Base-by-base conservation (phyloP, 2,797 vertebrate genomes). In the Microchirus variegatus region DNA sequence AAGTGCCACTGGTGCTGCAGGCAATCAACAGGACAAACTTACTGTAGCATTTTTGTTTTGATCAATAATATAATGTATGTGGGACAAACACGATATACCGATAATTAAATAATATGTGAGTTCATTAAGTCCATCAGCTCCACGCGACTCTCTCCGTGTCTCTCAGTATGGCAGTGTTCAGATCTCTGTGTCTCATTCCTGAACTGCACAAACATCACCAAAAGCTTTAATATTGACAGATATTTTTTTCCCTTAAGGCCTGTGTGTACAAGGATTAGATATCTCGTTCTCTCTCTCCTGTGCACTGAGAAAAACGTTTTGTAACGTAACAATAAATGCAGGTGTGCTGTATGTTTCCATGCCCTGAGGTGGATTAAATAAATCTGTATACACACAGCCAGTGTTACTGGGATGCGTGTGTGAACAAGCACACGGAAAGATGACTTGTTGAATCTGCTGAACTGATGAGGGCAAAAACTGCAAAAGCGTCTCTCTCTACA, bases 181-280 rank as follows among this genome's bases (percentile, higher is more conserved):
- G 31, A 3, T 31, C 31, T 31, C 7, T n/a, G 31, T 31, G 3
- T 31, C 31, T 8, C 13, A 15, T 15, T 14, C 41, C 12, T 42
- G 41, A 8, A 41, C 10, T 9, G 40, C 40, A 41, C 40, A 41
- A 11, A 41, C 5, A 41, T 41, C 14, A 1, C 13, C 2, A 42
- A 42, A 44, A 44, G 16, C 5, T 11, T 40, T 5, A 19, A 13
- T 26, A 40, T 17, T 61, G 19, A 26, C 13, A 67, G 18, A 37
- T 58, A 9, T 50, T 44, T 42, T 35, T 43, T n/a, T n/a, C n/a
- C n/a, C 59, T 60, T 31, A 0, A 58, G 17, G 75, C 22, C 43
- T 65, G 41, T 58, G 38, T 44, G 45, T 74, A 89, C 89, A 77
- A 84, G 84, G 86, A 88, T 89, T 90, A 87, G 22, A 82, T 67